These are phyloP conservation scores for Myotis myotis DNA, from an alignment of 2,797 vertebrate species.

Conservation along the genomic window DNA sequence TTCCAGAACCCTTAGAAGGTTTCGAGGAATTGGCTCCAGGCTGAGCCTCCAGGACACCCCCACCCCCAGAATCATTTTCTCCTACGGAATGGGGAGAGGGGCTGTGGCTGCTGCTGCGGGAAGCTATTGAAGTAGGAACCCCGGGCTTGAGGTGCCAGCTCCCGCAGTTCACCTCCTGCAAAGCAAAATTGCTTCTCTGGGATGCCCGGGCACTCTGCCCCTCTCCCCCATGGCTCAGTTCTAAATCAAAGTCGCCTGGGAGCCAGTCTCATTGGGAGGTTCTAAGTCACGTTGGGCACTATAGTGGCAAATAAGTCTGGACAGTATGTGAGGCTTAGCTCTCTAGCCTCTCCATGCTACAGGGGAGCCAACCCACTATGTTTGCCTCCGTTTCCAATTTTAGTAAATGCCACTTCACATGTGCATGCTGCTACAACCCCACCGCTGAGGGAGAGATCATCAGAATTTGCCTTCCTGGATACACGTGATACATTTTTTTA, in stretches of 20 bases:
- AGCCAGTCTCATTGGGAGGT: neutral
- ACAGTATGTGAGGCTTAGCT: fast-evolving
- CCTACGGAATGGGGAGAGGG: neutral
- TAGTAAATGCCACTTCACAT: neutral
- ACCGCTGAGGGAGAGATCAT: neutral
- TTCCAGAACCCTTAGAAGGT: neutral
- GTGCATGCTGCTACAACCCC: fast-evolving
- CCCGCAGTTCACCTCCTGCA: fast-evolving
- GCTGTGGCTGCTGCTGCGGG: neutral
- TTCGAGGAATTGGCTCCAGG: neutral
- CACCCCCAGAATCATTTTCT: neutral
- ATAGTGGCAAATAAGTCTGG: neutral
- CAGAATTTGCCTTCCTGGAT: neutral
- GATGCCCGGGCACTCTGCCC: neutral
- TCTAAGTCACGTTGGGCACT: neutral
- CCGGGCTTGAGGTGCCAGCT: neutral
- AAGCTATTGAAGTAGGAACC: neutral
- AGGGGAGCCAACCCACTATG: fast-evolving
- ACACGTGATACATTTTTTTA: neutral
- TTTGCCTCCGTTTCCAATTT: neutral
- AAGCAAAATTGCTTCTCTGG: neutral
- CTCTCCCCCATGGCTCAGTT: neutral
- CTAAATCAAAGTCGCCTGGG: neutral
- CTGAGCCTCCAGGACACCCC: neutral
- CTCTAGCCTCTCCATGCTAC: neutral